A percentile compares a stretch with the other conserved stretches of the same genome.
phyloP scores from a whole-genome alignment of 2,888 invertebrate genomes.

The Sipha maydis region DNA sequence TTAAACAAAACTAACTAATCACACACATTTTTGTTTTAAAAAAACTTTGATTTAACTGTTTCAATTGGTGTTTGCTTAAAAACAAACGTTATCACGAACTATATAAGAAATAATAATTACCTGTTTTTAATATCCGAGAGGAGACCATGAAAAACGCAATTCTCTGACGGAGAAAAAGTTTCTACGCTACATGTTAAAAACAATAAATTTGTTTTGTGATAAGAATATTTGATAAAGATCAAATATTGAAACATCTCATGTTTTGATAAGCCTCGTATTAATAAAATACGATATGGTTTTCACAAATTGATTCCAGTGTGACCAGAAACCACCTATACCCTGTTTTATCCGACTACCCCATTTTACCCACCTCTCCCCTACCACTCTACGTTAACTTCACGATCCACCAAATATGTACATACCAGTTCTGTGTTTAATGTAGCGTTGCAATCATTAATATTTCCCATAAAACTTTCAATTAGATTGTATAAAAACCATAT shows the following conservation, averaged over 20 bases:
- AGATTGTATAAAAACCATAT: not conserved
- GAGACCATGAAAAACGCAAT: not conserved
- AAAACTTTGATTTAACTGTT: not conserved
- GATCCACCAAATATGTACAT: too few relatives aligned
- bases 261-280: not conserved
- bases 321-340: slow-evolving; percentile 7
- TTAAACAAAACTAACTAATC: slow-evolving; percentile 8
- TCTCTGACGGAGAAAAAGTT: not conserved
- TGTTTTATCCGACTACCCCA: not conserved
- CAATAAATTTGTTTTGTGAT: slow-evolving; percentile 15
- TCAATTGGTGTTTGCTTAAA: too few relatives aligned
- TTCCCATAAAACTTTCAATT: too few relatives aligned
- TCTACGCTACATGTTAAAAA: slow-evolving; percentile 2
- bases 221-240: slow-evolving; percentile 7
- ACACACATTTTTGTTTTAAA: not conserved
- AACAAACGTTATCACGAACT: not conserved
- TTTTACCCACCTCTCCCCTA: too few relatives aligned
- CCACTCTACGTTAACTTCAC: too few relatives aligned
- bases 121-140: not conserved
- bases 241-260: slow-evolving; percentile 4
- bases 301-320: slow-evolving; percentile 7
- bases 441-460: too few relatives aligned
- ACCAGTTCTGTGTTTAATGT: too few relatives aligned
- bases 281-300: not conserved
- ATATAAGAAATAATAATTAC: slow-evolving; percentile 9